Evolutionary conservation across 2,888 invertebrate species (phyloP), one percentile per base, ranked within the genome.

Genomic region (Megamerina dolium): DNA sequence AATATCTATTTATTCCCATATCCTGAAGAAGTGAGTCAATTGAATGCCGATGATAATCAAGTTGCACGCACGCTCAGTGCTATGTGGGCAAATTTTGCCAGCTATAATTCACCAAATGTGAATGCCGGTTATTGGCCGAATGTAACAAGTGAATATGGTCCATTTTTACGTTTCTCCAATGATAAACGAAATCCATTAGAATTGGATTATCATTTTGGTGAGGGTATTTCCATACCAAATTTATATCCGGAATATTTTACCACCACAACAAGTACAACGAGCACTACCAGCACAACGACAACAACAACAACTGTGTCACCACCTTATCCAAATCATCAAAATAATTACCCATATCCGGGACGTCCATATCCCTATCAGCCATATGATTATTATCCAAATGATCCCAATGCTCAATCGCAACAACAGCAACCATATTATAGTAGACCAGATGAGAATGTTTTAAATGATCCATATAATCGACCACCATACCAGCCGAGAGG

Each of bases 1-100:
- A 69, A 77, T 6, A 73, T 78, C 14, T 77, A 79, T 50, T 56
- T 80, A 17, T 80, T 79, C 55, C 72, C 72, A 3, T 73, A 63
- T 40, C 70, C 72, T 1, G 55, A 51, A 16, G 63, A 68, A 37
- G 63, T 63, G 3, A 65, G 66, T 20, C 47, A 48, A 1, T 55
- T 74, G 5, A 71, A 68, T 49, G 52, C 56, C 0, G 46, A 51
- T 4, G 75, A 75, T 37, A 59, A 60, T 19, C 48, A 54, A 3
- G 57, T 76, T 16, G 70, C 75, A 1, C 61, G 68, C 13, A 60
- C 64, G 9, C 62, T 78, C 61, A 65, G 75, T 5, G 53, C 54
- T 10, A 57, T 70, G 58, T 72, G 72, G 72, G 62, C 67, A 1
- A 63, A 58, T 45, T 72, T 73, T 51, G 73, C 63, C 2, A 51